Conservation (phyloP, 2,113 vertebrate genomes). For the Salvelinus sp. region DNA sequence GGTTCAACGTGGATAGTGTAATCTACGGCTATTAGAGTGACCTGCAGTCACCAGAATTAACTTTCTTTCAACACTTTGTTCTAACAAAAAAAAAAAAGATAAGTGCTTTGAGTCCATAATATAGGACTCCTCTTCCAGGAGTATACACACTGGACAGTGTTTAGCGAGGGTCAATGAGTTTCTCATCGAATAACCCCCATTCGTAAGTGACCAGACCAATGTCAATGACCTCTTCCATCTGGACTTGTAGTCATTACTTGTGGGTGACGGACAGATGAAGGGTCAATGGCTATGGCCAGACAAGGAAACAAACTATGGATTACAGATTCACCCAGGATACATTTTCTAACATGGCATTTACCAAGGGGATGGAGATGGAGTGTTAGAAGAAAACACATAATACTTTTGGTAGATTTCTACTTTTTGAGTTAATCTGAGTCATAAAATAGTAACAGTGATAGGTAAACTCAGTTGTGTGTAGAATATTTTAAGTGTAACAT, state of each 20-base stretch:
- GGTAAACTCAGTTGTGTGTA: too few relatives aligned
- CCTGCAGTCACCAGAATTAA: background rate
- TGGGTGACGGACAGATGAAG: conserved; percentile 26
- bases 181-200: conserved; percentile 12
- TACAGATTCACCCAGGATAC: background rate
- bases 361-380: background rate
- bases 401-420: background rate
- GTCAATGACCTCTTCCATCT: conserved; percentile 28
- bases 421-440: background rate
- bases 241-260: conserved; percentile 39
- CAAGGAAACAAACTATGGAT: background rate
- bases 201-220: conserved; percentile 16
- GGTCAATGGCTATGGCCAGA: conserved; percentile 28
- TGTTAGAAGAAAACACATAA: background rate
- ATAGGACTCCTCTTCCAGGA: background rate
- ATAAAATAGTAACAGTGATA: background rate
- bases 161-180: conserved; percentile 15
- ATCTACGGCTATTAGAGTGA: background rate
- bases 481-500: too few relatives aligned
- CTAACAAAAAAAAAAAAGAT: background rate
- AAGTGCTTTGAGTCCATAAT: background rate
- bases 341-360: background rate
- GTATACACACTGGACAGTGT: conserved; percentile 7
- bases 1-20: conserved; percentile 31
- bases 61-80: background rate